Percentiles rank a stretch among this genome's conserved stretches.
Conservation (phyloP, 2,113 vertebrate genomes). For the Peromyscus polionotus region DNA sequence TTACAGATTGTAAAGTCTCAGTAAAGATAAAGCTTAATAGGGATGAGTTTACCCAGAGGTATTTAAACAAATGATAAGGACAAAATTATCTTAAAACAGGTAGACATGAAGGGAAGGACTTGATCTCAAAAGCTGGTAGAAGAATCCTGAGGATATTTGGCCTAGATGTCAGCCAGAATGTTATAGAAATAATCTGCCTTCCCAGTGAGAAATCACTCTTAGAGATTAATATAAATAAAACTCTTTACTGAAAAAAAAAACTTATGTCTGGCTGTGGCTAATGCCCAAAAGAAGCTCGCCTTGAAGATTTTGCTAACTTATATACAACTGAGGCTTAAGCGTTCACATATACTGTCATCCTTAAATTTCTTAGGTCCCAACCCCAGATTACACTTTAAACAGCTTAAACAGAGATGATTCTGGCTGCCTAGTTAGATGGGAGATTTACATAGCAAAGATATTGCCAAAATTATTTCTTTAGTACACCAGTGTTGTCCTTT, state of each 20-base stretch:
- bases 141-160: background rate
- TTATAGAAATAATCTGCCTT: background rate
- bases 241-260: background rate
- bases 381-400: background rate
- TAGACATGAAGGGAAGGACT: constrained; percentile 13
- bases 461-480: background rate
- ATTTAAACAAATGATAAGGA: background rate
- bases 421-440: background rate
- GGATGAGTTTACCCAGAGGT: background rate
- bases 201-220: background rate
- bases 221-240: background rate
- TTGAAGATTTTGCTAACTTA: background rate
- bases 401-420: background rate
- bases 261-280: background rate
- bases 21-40: background rate
- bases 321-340: background rate
- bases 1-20: background rate
- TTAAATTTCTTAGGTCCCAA: background rate
- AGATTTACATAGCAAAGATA: background rate
- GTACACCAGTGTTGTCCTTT: background rate
- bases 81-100: background rate
- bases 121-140: background rate
- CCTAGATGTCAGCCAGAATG: background rate
- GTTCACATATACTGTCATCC: background rate
- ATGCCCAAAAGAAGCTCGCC: background rate